Evolutionary conservation across 2,113 vertebrate genomes (phyloP).

Genomic region (Tachysurus vachellii): DNA sequence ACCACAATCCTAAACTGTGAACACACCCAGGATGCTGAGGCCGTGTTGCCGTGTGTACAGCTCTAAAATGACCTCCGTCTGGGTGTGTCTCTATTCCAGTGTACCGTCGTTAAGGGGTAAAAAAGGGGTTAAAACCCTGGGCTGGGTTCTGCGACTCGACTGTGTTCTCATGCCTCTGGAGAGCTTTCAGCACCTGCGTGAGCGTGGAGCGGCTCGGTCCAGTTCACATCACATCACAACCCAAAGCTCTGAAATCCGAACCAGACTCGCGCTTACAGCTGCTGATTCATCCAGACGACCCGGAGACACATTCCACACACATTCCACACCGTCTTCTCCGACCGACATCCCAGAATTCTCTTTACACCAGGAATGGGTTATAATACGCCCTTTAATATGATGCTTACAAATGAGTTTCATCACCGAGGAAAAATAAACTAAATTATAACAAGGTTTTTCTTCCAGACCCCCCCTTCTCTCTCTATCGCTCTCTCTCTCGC

Average conservation of each 20-base stretch:
- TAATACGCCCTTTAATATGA: constrained; percentile 1
- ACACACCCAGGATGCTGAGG: neutral
- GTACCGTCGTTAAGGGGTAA: neutral
- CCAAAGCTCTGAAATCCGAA: neutral
- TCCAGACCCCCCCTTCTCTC: neutral
- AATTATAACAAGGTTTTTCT: constrained; percentile 11
- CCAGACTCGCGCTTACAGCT: neutral
- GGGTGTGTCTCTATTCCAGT: neutral
- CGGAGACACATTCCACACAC: constrained; percentile 39
- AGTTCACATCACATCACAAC: no score
- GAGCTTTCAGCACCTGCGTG: constrained; percentile 38
- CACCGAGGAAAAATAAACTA: neutral
- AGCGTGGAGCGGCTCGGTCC: constrained; percentile 6
- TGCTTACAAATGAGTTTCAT: neutral
- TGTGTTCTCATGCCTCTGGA: constrained; percentile 14
- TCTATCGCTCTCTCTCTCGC: no score
- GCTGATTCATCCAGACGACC: constrained; percentile 49
- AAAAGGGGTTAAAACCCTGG: neutral
- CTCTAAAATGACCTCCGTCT: neutral
- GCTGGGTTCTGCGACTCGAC: neutral
- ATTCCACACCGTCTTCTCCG: constrained; percentile 8
- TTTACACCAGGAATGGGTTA: constrained; percentile 34
- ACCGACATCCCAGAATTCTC: constrained; percentile 43
- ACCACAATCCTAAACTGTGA: neutral
- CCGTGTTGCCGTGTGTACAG: neutral